A percentile compares a stretch with the other conserved stretches of the same genome.
These are phyloP conservation scores for Cabera pusaria DNA, from an alignment of 2,888 invertebrate genomes.

Conservation along the genomic window DNA sequence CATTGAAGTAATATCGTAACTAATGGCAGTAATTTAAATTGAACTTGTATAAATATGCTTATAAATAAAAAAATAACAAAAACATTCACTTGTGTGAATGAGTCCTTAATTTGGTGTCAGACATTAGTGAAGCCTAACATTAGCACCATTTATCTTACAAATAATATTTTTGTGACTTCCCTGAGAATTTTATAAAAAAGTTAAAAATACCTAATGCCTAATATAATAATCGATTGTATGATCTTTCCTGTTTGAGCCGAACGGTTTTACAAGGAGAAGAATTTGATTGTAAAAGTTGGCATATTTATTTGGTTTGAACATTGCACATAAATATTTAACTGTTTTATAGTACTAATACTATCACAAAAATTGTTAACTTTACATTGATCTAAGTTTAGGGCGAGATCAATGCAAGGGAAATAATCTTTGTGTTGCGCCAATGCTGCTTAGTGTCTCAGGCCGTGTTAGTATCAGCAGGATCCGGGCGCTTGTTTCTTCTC, in stretches of 20 bases:
- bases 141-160: slow-evolving; percentile 81
- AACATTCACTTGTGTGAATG: slow-evolving; percentile 77
- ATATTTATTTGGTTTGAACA: slow-evolving; percentile 82
- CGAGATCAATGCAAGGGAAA: slow-evolving; percentile 71
- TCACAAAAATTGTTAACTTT: slow-evolving; percentile 67
- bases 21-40: slow-evolving; percentile 79
- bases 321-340: slow-evolving; percentile 73
- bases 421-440: slow-evolving; percentile 60
- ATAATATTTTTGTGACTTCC: slow-evolving; percentile 80
- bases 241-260: slow-evolving; percentile 80
- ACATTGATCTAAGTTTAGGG: slow-evolving; percentile 68
- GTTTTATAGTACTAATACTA: slow-evolving; percentile 57
- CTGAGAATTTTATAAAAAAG: slow-evolving; percentile 81
- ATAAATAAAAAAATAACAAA: slow-evolving; percentile 79
- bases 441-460: slow-evolving; percentile 46
- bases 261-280: slow-evolving; percentile 63
- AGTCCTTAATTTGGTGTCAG: slow-evolving; percentile 82
- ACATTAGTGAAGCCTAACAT: slow-evolving; percentile 81
- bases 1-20: slow-evolving; percentile 66
- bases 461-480: slow-evolving; percentile 44
- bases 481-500: slow-evolving; percentile 39
- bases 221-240: slow-evolving; percentile 73
- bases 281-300: slow-evolving; percentile 71
- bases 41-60: slow-evolving; percentile 79
- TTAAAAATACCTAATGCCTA: slow-evolving; percentile 82